These are phyloP conservation scores for Chesias legatella DNA, from an alignment of 2,888 invertebrate species.

Conservation along the genomic window DNA sequence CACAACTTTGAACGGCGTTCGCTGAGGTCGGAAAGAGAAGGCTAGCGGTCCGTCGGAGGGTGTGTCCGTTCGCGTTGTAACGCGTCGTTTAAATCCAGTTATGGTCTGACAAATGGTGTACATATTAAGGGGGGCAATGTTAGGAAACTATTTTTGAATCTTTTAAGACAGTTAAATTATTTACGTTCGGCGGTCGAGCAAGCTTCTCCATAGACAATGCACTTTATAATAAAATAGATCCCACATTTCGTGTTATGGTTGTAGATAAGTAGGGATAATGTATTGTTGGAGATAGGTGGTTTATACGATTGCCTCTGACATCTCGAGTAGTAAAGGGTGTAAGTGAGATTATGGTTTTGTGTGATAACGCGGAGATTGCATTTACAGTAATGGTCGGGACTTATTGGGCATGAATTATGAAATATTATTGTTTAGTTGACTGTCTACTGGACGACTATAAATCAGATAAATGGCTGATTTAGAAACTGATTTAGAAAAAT, in stretches of 20 bases:
- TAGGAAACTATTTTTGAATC: conserved; percentile 81
- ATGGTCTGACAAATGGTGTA: conserved; percentile 80
- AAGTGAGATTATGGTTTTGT: conserved; percentile 63
- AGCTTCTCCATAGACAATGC: conserved; percentile 74
- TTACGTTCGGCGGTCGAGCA: conserved; percentile 73
- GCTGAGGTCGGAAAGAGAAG: conserved; percentile 40
- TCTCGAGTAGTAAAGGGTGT: conserved; percentile 71
- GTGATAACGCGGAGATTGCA: conserved; percentile 60
- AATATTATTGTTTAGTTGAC: conserved; percentile 21
- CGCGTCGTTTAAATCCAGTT: conserved; percentile 78
- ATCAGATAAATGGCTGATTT: no score
- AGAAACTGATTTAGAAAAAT: no score
- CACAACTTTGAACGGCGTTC: conserved; percentile 6
- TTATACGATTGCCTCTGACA: conserved; percentile 73
- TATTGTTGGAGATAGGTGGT: conserved; percentile 73
- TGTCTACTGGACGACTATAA: not conserved
- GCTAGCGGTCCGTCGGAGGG: conserved; percentile 49
- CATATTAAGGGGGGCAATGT: conserved; percentile 80
- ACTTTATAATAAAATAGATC: conserved; percentile 79
- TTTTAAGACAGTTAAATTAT: conserved; percentile 81
- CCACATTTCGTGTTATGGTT: conserved; percentile 70
- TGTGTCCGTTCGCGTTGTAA: conserved; percentile 63
- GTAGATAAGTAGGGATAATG: conserved; percentile 75
- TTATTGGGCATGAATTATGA: conserved; percentile 42
- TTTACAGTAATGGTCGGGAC: conserved; percentile 53